Evolutionary conservation across 2,797 vertebrate genomes (phyloP).

Genomic region (Cyclura pinguis): DNA sequence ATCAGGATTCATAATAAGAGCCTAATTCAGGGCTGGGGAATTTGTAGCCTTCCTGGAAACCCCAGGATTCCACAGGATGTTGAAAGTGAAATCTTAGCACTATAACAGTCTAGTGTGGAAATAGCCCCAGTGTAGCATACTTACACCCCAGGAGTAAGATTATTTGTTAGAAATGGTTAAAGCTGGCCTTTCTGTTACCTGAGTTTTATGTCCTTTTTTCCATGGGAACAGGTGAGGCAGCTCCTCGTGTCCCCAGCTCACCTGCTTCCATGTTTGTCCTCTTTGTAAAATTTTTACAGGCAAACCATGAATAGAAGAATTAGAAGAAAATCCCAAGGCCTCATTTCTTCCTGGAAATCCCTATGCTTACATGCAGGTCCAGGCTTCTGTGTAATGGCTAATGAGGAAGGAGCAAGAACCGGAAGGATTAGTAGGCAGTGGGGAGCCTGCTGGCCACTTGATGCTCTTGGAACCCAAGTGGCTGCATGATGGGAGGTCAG

Average conservation of each 20-base stretch:
- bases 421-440: conserved; percentile 69
- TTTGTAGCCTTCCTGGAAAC: not conserved
- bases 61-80: no score
- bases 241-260: not conserved
- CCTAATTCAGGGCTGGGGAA: not conserved
- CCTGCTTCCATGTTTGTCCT: not conserved
- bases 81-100: no score
- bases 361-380: not conserved
- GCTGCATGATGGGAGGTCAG: conserved; percentile 48
- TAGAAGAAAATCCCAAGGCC: conserved; percentile 33
- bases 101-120: no score
- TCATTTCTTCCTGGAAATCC: not conserved
- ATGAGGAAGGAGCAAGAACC: conserved; percentile 28
- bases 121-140: no score
- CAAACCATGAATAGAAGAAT: not conserved
- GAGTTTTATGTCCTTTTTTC: not conserved
- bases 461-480: conserved; percentile 15
- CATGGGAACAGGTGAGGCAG: not conserved
- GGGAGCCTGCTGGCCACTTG: conserved; percentile 44
- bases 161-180: no score
- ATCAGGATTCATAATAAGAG: not conserved
- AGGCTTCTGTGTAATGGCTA: not conserved
- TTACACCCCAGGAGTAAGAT: not conserved
- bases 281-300: not conserved
- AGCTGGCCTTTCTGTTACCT: not conserved